A percentile compares a stretch with the other conserved stretches of the same genome.
These are phyloP conservation scores for Lithophane ornitopus DNA, from an alignment of 2,888 invertebrate genomes.

Conservation along the genomic window DNA sequence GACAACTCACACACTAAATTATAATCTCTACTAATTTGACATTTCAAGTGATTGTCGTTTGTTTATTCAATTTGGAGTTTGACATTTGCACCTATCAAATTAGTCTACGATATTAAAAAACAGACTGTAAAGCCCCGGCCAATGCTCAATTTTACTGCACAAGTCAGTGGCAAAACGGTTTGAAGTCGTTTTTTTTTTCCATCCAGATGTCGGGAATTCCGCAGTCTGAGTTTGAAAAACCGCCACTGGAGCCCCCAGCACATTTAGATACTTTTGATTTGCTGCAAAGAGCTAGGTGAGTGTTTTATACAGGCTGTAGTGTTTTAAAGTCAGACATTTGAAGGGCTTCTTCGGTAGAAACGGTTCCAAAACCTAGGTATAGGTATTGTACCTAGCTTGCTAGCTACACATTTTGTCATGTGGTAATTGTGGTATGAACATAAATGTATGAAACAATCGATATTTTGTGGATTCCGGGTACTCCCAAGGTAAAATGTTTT, in stretches of 20 bases:
- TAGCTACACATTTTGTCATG: neutral
- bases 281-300: slow-evolving; percentile 82
- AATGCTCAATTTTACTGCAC: neutral
- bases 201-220: slow-evolving; percentile 82
- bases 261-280: slow-evolving; percentile 84
- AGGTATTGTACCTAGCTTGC: neutral
- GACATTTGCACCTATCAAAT: too few relatives aligned
- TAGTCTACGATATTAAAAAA: too few relatives aligned
- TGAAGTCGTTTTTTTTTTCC: slow-evolving; percentile 7
- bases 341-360: neutral
- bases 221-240: slow-evolving; percentile 80
- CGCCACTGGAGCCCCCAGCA: slow-evolving; percentile 72
- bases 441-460: neutral
- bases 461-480: neutral
- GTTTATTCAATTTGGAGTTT: too few relatives aligned
- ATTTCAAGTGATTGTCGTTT: too few relatives aligned
- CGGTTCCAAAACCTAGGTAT: neutral
- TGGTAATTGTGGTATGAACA: neutral
- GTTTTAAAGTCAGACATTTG: neutral
- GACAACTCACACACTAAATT: too few relatives aligned
- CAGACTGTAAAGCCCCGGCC: too few relatives aligned
- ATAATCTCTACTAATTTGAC: too few relatives aligned
- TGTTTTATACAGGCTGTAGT: neutral
- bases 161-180: neutral
- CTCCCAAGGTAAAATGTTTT: neutral